Evolutionary conservation across 2,113 vertebrate species (phyloP).

Genomic region (Vimba vimba): DNA sequence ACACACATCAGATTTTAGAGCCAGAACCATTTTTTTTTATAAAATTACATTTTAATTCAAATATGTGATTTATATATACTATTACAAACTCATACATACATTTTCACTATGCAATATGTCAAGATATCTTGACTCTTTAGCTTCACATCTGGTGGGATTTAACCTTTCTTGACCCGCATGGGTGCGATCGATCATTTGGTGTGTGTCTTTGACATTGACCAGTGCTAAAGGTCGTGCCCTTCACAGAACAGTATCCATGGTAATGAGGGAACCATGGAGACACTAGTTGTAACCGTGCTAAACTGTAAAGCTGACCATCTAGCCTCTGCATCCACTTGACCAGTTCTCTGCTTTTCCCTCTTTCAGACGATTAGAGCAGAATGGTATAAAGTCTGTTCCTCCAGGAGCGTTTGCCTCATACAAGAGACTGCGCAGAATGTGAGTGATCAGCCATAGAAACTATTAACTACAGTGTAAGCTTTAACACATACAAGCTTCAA

Average conservation of each 20-base stretch:
- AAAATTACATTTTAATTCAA: too few species aligned
- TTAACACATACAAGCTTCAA: not conserved
- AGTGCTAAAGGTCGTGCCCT: not conserved
- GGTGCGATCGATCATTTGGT: not conserved
- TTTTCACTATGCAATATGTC: too few species aligned
- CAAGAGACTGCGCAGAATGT: constrained; percentile 97
- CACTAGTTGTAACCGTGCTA: constrained; percentile 25
- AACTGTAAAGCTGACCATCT: not conserved
- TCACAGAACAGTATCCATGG: not conserved
- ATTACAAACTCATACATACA: too few species aligned
- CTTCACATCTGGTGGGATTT: not conserved
- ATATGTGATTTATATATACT: too few species aligned
- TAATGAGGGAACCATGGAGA: not conserved
- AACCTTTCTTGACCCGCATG: not conserved
- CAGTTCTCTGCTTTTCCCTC: constrained; percentile 5
- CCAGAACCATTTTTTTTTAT: too few species aligned
- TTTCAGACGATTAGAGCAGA: constrained; percentile 92
- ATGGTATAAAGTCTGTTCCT: constrained; percentile 95
- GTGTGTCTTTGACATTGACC: not conserved
- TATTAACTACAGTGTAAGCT: not conserved
- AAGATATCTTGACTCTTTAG: not conserved
- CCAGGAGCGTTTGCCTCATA: constrained; percentile 95
- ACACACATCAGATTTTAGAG: too few species aligned
- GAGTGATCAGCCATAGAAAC: constrained; percentile 68
- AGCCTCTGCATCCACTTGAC: not conserved